Base-by-base conservation (phyloP, 2,888 invertebrate species). In the Netelia virgata region DNA sequence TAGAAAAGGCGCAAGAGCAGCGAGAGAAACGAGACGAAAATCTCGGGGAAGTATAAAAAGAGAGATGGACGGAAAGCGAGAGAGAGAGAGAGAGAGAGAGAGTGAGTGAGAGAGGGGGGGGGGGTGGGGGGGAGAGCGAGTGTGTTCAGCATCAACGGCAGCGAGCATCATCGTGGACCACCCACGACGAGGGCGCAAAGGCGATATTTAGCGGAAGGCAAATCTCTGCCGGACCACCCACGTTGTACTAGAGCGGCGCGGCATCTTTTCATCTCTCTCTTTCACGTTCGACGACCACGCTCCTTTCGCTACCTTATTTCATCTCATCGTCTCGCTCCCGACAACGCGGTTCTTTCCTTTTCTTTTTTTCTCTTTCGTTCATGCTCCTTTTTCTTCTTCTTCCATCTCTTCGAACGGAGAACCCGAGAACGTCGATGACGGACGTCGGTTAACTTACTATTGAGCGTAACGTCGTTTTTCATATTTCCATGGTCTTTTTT, bases 191-290 rank as follows among this genome's bases (percentile, higher is more conserved):
- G 91, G 92, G 92, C 92, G 92, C 91, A 91, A 92, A 92, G 93
- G 91, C 92, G 92, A 92, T 93, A 92, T 93, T 92, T 92, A 93
- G 92, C 93, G 92, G 92, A 92, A 93, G 92, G 93, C 92, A 92
- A 92, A 92, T 92, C 92, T 91, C 91, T 89, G 88, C 87, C 83
- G 89, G 93, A 90, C 93, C 93, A 93, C 92, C 93, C 93, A 93
- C 93, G 90, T 91, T 82, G 92, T 88, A 74, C 18, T 47, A 57
- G 57, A 75, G 36, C 87, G 89, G 88, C 87, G 83, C 86, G 82
- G 64, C 57, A 61, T 72, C 72, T 68, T 55, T 73, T 47, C 68
- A 53, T 82, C 64, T 80, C 72, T 75, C 63, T 74, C 79, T 41
- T 50, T 84, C 82, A 72, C 75, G 28, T 72, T 74, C 88, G 36